Percentiles rank a stretch among this genome's conserved stretches.
These are phyloP conservation scores for Gobionotothen gibberifrons DNA, from an alignment of 2,797 vertebrate genomes.

Conservation along the genomic window DNA sequence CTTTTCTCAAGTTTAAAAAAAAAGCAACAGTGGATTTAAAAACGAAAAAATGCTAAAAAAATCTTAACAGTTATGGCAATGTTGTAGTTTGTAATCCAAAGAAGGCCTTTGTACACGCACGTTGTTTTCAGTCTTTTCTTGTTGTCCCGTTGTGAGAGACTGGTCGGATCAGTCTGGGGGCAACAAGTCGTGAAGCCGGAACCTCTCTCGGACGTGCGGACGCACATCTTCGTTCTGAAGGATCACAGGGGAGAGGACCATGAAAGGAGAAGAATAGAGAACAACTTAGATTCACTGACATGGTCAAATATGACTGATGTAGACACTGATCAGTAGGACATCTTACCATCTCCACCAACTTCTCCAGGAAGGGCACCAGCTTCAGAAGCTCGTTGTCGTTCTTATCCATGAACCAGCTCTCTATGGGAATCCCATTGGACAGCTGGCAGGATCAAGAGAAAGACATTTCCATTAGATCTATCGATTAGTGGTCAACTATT, in stretches of 20 bases:
- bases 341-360: conserved; percentile 96
- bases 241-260: neutral
- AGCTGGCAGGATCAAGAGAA: conserved; percentile 80
- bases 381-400: conserved; percentile 98
- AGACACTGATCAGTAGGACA: neutral
- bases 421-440: conserved; percentile 99
- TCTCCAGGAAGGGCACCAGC: conserved; percentile 98
- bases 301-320: neutral
- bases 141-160: conserved; percentile 59
- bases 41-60: conserved; percentile 87
- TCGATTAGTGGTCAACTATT: too few relatives aligned
- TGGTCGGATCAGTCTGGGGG: conserved; percentile 90
- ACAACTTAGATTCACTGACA: neutral
- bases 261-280: neutral
- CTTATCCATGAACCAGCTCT: conserved; percentile 99
- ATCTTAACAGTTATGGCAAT: conserved; percentile 94
- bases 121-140: conserved; percentile 72
- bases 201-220: conserved; percentile 96
- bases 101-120: conserved; percentile 81
- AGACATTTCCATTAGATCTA: neutral
- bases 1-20: conserved; percentile 80
- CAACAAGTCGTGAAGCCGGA: conserved; percentile 98
- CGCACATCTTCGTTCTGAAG: conserved; percentile 96
- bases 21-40: conserved; percentile 90
- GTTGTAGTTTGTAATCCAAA: conserved; percentile 91